Percentiles rank a stretch among this genome's conserved stretches.
phyloP scores from a whole-genome alignment of 92 coral and sea anemone genomes.

The Umimayanthus kanabou region DNA sequence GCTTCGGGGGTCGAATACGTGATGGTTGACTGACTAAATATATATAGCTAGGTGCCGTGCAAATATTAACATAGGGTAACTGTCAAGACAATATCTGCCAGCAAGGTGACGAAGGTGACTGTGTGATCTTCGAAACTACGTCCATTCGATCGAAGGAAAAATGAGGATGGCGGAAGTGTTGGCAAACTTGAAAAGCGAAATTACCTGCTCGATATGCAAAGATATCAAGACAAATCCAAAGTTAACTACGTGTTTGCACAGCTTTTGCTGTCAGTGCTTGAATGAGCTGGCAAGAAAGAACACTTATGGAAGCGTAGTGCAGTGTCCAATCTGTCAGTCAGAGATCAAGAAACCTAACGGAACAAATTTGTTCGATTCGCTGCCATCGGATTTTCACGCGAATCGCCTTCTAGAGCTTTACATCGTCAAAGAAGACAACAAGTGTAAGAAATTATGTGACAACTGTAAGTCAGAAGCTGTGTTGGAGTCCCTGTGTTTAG shows the following conservation, averaged over 20 bases:
- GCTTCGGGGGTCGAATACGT: background rate
- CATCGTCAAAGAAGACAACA: constrained; percentile 49
- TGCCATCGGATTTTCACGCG: constrained; percentile 71
- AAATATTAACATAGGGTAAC: constrained; percentile 3
- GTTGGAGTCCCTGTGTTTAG: constrained; percentile 71
- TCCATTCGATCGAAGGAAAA: background rate
- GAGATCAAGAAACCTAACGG: constrained; percentile 62
- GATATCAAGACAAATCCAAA: constrained; percentile 71
- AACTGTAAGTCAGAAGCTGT: constrained; percentile 45
- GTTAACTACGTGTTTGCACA: constrained; percentile 78
- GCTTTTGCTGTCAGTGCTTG: constrained; percentile 70
- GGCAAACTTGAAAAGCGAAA: constrained; percentile 48
- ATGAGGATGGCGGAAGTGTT: constrained; percentile 16
- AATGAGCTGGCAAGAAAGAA: constrained; percentile 61
- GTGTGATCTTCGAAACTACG: background rate
- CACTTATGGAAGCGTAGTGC: constrained; percentile 51
- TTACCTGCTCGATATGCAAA: constrained; percentile 68
- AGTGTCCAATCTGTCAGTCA: constrained; percentile 78
- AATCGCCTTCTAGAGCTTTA: constrained; percentile 63
- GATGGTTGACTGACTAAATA: constrained; percentile 8
- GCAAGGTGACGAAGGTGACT: background rate
- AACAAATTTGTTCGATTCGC: constrained; percentile 33
- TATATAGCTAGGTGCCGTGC: background rate
- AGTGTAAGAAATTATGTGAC: constrained; percentile 47
- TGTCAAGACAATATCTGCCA: constrained; percentile 7